phyloP scores from a whole-genome alignment of 2,113 vertebrate species.

The Amia ocellicauda region DNA sequence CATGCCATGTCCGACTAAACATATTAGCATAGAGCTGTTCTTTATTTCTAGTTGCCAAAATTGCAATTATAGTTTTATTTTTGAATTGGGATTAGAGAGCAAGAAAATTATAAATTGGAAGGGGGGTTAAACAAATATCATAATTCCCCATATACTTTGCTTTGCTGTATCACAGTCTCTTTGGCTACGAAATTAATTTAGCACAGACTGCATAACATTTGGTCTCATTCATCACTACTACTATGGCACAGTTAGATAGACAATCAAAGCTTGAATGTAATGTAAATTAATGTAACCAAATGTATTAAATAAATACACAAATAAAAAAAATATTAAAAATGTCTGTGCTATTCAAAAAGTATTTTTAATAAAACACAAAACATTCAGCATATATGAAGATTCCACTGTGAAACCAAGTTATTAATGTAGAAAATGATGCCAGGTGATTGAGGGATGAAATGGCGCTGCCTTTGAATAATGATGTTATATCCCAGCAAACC shows the following conservation, averaged over 20 bases:
- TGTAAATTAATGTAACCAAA: slow-evolving; percentile 33
- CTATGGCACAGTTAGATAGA: slow-evolving; percentile 12
- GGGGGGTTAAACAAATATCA: not conserved
- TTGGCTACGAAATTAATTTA: slow-evolving; percentile 37
- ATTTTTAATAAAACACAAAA: too few species aligned
- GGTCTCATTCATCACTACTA: slow-evolving; percentile 27
- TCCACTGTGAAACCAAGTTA: too few species aligned
- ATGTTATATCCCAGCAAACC: too few species aligned
- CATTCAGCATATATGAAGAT: too few species aligned
- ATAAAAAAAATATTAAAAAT: too few species aligned
- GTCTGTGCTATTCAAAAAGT: too few species aligned
- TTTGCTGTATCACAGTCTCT: slow-evolving; percentile 10
- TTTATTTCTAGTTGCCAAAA: slow-evolving; percentile 22
- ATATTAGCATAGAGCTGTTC: slow-evolving; percentile 13
- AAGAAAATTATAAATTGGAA: slow-evolving; percentile 21
- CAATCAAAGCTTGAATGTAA: slow-evolving; percentile 21
- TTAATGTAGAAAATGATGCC: too few species aligned
- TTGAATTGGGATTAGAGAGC: slow-evolving; percentile 36
- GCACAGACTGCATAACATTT: slow-evolving; percentile 29
- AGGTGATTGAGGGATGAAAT: too few species aligned
- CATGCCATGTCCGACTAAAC: slow-evolving; percentile 19
- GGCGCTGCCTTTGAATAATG: too few species aligned
- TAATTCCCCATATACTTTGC: slow-evolving; percentile 25
- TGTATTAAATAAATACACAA: slow-evolving; percentile 15
- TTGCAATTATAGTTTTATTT: slow-evolving; percentile 38